A percentile compares a stretch with the other conserved stretches of the same genome.
Conservation (phyloP, 2,113 vertebrate genomes). For the Neogobius melanostomus region DNA sequence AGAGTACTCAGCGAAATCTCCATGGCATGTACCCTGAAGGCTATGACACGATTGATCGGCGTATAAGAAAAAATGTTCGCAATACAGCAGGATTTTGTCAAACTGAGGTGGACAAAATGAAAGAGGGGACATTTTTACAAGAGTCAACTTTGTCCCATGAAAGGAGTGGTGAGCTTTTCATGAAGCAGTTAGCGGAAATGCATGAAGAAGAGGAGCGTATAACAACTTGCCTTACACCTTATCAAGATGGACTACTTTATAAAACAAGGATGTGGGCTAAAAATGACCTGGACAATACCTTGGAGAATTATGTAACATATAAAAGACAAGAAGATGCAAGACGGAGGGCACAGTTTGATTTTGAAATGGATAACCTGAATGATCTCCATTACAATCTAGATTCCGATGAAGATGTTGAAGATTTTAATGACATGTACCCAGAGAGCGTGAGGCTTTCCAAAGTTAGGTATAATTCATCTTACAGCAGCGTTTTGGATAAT, state of each 20-base stretch:
- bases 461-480: constrained; percentile 43
- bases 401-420: constrained; percentile 79
- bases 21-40: constrained; percentile 81
- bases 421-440: constrained; percentile 58
- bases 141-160: constrained; percentile 59
- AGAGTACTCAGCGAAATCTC: constrained; percentile 49
- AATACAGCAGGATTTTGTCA: constrained; percentile 50
- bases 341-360: constrained; percentile 62
- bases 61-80: constrained; percentile 80
- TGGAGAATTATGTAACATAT: constrained; percentile 71
- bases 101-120: constrained; percentile 30
- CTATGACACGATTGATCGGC: constrained; percentile 85
- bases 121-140: constrained; percentile 43
- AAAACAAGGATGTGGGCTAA: constrained; percentile 81
- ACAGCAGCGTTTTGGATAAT: constrained; percentile 56
- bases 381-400: constrained; percentile 71
- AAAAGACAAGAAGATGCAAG: constrained; percentile 57
- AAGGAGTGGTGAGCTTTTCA: constrained; percentile 69
- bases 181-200: constrained; percentile 69
- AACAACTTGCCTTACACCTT: constrained; percentile 75
- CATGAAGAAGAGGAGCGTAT: constrained; percentile 70
- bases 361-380: constrained; percentile 80
- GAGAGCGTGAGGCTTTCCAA: constrained; percentile 45
- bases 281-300: constrained; percentile 68
- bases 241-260: constrained; percentile 86